Conservation (phyloP, 2,888 invertebrate species). For the Stenotaenia linearis region DNA sequence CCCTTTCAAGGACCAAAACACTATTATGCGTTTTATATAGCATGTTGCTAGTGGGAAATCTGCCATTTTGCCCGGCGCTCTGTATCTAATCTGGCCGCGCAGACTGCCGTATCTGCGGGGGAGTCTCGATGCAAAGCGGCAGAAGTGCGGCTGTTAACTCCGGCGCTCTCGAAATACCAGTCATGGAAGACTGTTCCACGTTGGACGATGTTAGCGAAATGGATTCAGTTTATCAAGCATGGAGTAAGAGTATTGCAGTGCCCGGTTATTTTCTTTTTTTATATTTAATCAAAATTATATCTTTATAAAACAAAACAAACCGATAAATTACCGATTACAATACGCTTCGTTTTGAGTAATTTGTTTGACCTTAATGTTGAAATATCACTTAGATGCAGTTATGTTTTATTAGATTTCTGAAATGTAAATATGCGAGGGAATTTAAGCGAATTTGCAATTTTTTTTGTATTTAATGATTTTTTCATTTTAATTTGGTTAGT, state of each 20-base stretch:
- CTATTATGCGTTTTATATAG: background rate
- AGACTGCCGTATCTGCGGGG: background rate
- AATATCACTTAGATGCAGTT: too few species aligned
- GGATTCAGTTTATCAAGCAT: slow-evolving; percentile 33
- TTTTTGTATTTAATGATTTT: too few species aligned
- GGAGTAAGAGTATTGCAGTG: slow-evolving; percentile 27
- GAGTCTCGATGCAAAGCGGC: slow-evolving; percentile 5
- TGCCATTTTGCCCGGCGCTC: background rate
- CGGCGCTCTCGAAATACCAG: background rate
- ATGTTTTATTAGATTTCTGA: too few species aligned
- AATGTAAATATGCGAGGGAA: too few species aligned
- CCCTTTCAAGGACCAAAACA: background rate
- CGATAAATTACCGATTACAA: too few species aligned
- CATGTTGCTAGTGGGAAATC: background rate
- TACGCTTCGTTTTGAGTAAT: background rate
- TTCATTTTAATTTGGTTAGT: too few species aligned
- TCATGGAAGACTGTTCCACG: slow-evolving; percentile 31
- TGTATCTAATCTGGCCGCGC: background rate
- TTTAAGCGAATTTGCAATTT: too few species aligned
- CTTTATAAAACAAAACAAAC: too few species aligned
- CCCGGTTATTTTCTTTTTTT: background rate
- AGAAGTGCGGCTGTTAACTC: slow-evolving; percentile 8
- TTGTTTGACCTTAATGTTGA: too few species aligned
- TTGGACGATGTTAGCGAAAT: slow-evolving; percentile 32
- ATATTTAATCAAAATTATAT: background rate